Evolutionary conservation across 2,888 invertebrate genomes (phyloP).

Genomic region (Lypha dubia): DNA sequence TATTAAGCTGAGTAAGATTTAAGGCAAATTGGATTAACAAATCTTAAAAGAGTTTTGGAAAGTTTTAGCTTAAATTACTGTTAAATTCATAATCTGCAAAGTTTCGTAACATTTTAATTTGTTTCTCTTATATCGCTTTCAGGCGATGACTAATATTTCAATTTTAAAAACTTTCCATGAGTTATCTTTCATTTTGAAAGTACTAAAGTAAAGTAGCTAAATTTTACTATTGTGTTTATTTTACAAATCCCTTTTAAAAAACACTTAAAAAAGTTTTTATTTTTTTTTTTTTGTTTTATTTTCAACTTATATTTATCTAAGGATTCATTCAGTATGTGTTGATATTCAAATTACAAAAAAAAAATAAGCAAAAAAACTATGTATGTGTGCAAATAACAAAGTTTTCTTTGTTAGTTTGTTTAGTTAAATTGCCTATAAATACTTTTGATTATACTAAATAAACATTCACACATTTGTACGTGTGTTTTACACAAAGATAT

Average conservation of each 20-base stretch:
- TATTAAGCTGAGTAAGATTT: too few species aligned
- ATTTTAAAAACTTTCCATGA: background rate
- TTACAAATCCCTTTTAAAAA: conserved; percentile 10
- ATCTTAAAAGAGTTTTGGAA: too few species aligned
- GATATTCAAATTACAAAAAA: background rate
- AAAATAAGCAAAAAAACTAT: too few species aligned
- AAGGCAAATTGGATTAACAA: too few species aligned
- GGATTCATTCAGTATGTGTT: background rate
- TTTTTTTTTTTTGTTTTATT: background rate
- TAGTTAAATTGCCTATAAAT: conserved; percentile 70
- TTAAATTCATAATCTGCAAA: too few species aligned
- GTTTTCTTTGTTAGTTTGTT: conserved; percentile 45
- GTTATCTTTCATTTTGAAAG: background rate
- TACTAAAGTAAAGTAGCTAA: background rate
- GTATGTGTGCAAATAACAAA: conserved; percentile 15
- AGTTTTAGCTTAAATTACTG: too few species aligned
- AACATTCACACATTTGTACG: background rate
- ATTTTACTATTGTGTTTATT: background rate
- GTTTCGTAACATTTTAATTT: background rate
- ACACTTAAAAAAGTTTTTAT: conserved; percentile 41
- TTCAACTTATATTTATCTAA: background rate
- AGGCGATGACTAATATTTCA: background rate
- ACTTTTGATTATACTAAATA: conserved; percentile 61
- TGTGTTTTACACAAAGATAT: background rate
- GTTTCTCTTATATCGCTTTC: background rate